Evolutionary conservation across 2,113 vertebrate genomes (phyloP).

Genomic region (Archilochus colubris): DNA sequence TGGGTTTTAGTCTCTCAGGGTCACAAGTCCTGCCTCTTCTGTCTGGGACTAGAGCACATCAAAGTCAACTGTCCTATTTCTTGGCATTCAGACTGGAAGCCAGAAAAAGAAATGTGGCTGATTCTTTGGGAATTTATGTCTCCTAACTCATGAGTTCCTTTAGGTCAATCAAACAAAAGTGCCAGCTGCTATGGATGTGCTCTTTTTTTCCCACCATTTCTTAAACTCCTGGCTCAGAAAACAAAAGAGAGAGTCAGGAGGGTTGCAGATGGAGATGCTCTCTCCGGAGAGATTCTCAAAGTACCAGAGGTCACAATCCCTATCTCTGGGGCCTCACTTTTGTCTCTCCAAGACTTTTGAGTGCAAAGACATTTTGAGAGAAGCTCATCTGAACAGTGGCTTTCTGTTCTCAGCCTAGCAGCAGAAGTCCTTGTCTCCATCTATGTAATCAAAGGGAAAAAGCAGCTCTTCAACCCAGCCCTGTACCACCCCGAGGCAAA

Average conservation of each 20-base stretch:
- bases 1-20: background rate
- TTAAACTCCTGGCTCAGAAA: background rate
- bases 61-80: background rate
- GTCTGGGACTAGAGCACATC: background rate
- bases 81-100: background rate
- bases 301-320: background rate
- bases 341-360: background rate
- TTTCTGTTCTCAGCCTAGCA: background rate
- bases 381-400: background rate
- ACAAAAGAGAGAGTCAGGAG: background rate
- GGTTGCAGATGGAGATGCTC: background rate
- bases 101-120: background rate
- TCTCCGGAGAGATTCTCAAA: background rate
- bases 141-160: background rate
- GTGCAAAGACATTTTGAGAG: background rate
- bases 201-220: background rate
- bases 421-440: background rate
- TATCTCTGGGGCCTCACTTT: background rate
- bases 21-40: background rate
- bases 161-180: background rate
- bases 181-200: background rate
- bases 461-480: background rate
- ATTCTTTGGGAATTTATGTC: background rate
- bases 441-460: background rate
- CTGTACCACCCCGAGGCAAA: background rate